Evolutionary conservation across 2,888 invertebrate species (phyloP).

Genomic region (Gnatocerus cornutus): DNA sequence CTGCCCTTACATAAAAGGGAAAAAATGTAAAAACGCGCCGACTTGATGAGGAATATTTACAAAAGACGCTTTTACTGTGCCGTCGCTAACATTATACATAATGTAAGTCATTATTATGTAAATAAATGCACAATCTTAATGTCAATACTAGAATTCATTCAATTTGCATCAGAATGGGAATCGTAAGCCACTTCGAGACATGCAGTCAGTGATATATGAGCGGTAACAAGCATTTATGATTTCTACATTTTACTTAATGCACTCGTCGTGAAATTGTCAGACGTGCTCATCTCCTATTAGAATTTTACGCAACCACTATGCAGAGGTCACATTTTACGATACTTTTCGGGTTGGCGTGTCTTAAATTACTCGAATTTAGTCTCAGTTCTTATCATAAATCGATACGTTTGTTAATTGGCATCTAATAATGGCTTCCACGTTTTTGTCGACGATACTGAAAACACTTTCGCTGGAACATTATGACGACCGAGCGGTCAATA

Average conservation of each 20-base stretch:
- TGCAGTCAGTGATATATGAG: conserved; percentile 34
- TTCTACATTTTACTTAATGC: no score
- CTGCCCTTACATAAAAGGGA: conserved; percentile 22
- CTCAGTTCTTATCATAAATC: no score
- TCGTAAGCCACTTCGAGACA: conserved; percentile 56
- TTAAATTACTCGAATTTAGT: not conserved
- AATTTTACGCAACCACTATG: not conserved
- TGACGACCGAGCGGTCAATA: not conserved
- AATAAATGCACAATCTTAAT: conserved; percentile 66
- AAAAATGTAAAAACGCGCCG: conserved; percentile 35
- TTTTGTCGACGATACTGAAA: no score
- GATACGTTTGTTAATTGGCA: no score
- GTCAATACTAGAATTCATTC: conserved; percentile 64
- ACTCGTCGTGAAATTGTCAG: not conserved
- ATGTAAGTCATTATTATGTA: conserved; percentile 61
- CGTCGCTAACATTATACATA: conserved; percentile 48
- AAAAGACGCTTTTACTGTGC: conserved; percentile 41
- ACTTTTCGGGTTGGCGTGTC: conserved; percentile 15
- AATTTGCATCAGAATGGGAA: conserved; percentile 65
- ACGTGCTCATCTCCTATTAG: conserved; percentile 3
- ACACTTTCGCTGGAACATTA: no score
- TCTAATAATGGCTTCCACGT: no score
- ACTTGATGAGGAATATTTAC: conserved; percentile 36
- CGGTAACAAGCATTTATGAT: conserved; percentile 25
- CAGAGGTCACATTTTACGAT: conserved; percentile 21